A percentile compares a stretch with the other conserved stretches of the same genome.
Conservation (phyloP, 1,140 invertebrate species). For the Panagrolaimus sp. region DNA sequence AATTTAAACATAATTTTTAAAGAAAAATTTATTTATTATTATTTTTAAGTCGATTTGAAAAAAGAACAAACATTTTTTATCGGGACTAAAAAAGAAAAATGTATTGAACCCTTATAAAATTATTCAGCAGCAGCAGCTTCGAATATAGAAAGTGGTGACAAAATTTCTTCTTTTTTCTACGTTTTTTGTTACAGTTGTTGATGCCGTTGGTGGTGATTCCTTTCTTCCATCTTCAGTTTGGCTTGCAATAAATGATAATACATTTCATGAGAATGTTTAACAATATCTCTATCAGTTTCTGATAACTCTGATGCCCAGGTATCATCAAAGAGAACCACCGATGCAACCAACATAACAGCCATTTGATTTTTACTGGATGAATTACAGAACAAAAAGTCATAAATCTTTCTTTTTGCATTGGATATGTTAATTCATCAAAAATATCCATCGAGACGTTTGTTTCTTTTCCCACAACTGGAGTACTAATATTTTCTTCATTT, state of each 20-base stretch:
- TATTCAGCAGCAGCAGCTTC: too few species aligned
- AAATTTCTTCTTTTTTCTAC: too few species aligned
- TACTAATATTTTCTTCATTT: slow-evolving; percentile 36
- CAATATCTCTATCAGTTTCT: slow-evolving; percentile 32
- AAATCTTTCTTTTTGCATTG: slow-evolving; percentile 29
- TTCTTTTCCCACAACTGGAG: slow-evolving; percentile 28
- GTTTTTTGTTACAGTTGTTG: too few species aligned
- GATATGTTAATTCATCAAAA: slow-evolving; percentile 50
- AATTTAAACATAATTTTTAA: too few species aligned
- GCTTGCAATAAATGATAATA: slow-evolving; percentile 44
- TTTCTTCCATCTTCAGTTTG: too few species aligned
- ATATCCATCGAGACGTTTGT: slow-evolving; percentile 42
- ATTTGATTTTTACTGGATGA: slow-evolving; percentile 34
- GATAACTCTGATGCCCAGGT: slow-evolving; percentile 16
- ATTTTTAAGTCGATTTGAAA: too few species aligned
- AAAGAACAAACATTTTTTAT: too few species aligned
- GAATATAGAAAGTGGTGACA: too few species aligned
- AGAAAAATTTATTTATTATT: too few species aligned
- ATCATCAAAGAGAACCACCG: slow-evolving; percentile 45
- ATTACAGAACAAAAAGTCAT: slow-evolving; percentile 30
- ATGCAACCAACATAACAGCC: slow-evolving; percentile 40
- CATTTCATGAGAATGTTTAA: slow-evolving; percentile 28
- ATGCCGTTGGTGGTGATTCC: too few species aligned
- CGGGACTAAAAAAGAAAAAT: too few species aligned
- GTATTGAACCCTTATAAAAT: too few species aligned